Percentiles rank a stretch among this genome's conserved stretches.
phyloP scores from a whole-genome alignment of 2,797 vertebrate species.

The Leptatherina wallacei region DNA sequence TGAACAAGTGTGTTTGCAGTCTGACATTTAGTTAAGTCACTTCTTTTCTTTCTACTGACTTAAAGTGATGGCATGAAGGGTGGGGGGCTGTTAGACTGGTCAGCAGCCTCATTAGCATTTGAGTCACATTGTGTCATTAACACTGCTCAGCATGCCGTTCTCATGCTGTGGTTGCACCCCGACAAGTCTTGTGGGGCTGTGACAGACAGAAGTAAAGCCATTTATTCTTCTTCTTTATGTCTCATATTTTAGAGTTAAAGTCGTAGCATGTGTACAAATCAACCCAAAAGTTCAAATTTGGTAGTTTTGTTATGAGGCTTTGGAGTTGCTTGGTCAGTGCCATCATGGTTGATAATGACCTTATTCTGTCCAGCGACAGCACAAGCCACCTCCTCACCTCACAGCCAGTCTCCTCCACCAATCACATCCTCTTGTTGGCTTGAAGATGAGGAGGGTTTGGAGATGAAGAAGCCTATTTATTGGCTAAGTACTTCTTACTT shows the following conservation, averaged over 20 bases:
- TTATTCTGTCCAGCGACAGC: slow-evolving; percentile 41
- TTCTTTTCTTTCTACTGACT: slow-evolving; percentile 30
- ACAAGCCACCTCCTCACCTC: slow-evolving; percentile 27
- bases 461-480: slow-evolving; percentile 72
- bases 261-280: neutral
- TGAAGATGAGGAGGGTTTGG: slow-evolving; percentile 55
- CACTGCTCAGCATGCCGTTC: slow-evolving; percentile 41
- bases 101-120: slow-evolving; percentile 81
- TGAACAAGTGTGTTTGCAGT: neutral
- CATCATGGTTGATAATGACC: slow-evolving; percentile 33
- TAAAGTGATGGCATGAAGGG: slow-evolving; percentile 29
- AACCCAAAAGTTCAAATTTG: neutral
- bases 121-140: slow-evolving; percentile 81
- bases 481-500: neutral
- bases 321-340: neutral
- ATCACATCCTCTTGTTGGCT: slow-evolving; percentile 54
- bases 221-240: neutral
- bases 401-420: slow-evolving; percentile 62
- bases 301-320: neutral
- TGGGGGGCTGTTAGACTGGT: slow-evolving; percentile 3
- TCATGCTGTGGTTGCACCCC: slow-evolving; percentile 58
- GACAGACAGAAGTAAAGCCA: slow-evolving; percentile 33
- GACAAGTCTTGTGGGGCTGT: slow-evolving; percentile 12
- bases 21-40: slow-evolving; percentile 54
- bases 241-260: neutral